Conservation (phyloP, 2,888 invertebrate species). For the Phasia obesa region DNA sequence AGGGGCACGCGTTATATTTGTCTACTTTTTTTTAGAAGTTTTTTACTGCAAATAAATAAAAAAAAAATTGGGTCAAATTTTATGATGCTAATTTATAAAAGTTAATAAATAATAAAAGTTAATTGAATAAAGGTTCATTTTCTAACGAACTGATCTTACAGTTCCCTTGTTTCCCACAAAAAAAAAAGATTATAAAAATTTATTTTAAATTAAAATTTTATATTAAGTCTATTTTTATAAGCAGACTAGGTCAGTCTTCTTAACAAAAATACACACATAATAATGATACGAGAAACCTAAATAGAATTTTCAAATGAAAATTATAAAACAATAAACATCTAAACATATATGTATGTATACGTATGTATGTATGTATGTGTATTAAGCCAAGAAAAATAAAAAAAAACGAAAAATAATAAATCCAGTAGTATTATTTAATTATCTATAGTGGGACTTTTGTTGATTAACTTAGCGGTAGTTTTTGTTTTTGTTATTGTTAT, state of each 20-base stretch:
- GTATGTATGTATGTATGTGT: background rate
- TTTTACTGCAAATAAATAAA: no score
- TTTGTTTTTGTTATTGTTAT: background rate
- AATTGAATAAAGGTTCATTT: no score
- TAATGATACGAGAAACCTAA: background rate
- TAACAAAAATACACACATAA: background rate
- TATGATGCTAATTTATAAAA: no score
- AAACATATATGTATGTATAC: background rate
- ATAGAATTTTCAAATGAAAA: background rate
- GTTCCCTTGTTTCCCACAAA: no score
- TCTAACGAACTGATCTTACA: no score
- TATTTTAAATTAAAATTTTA: background rate
- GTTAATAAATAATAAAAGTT: no score
- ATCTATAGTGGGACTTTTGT: no score
- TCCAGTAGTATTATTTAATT: no score
- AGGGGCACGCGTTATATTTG: no score
- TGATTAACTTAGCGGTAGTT: constrained; percentile 1
- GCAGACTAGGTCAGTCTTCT: background rate
- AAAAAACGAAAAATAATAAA: background rate
- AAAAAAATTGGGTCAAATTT: no score
- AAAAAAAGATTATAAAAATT: no score
- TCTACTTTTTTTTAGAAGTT: no score
- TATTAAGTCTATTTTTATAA: background rate
- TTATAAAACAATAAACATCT: background rate
- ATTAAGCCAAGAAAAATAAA: background rate